Base-by-base conservation (phyloP, 2,797 vertebrate genomes). In the Caiman crocodilus region DNA sequence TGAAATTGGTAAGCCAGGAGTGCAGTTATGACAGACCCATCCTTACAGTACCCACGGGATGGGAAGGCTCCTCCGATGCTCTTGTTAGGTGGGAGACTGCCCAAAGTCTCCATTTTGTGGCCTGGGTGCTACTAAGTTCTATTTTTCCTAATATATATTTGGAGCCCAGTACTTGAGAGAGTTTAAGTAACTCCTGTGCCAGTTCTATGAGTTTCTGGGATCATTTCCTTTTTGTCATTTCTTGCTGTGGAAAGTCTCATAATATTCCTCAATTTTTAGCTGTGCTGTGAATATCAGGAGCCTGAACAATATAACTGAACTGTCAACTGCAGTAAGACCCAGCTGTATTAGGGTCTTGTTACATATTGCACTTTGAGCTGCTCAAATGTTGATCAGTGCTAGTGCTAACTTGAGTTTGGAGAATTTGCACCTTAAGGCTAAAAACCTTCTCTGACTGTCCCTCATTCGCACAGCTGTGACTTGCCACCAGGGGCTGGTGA, bases 81-180 rank as follows among this genome's bases (percentile, higher is more conserved):
- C 17, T n/a, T 25, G 59, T 35, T 20, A 61, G 26, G 18, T 21
- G 10, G 32, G 67, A 50, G 42, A 12, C 30, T 35, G 30, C 18
- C 35, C 20, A 35, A 3, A 5, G 67, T 35, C 32, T 69, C 18
- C 67, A 25, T 71, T 42, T 35, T 32, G 7, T 9, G 69, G 21
- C 14, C 12, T 71, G 7, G 12, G 25, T 50, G 21, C 32, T 50
- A 23, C 7, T 14, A 71, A 35, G 21, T 23, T 42, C 32, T 25
- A 30, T 69, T 69, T 69, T 35, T 67, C 30, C 65, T 21, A 67
- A 67, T 67, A 32, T 18, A 9, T 18, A 9, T 18, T 11, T 67
- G 65, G 17, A 11, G 65, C 69, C 64, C 88, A 93, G 6, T 50
- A 84, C 82, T 56, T 80, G 90, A 94, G 78, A 82, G 84, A 90